Base-by-base conservation (phyloP, 2,113 vertebrate genomes). In the Butastur rufipennis region DNA sequence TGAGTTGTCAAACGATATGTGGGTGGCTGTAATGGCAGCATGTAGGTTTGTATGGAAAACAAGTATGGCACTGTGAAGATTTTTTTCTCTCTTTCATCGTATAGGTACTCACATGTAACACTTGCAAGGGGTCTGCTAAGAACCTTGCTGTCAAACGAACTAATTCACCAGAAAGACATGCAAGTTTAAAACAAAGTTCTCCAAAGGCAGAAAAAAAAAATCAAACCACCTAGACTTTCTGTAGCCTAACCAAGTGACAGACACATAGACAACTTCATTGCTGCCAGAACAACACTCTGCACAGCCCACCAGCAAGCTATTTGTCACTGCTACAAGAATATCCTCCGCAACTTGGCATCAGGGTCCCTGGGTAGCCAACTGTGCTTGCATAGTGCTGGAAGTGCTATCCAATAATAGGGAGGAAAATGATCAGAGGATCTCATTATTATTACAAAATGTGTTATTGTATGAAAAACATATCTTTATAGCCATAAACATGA, bases 41-140 rank as follows among this genome's bases (percentile, higher is more conserved):
- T 97, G 97, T 97, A 98, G 98, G 98, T 98, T 98, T 98, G 98
- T 98, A 98, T 98, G 97, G 98, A 97, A 98, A 98, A 98, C 98
- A 98, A 98, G 97, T 98, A 98, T 98, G 98, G 97, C 97, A 98
- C 96, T 98, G 98, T 98, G 97, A 97, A 98, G 97, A 98, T 96
- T 97, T 93, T 93, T 97, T 97, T 93, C 95, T 97, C 96, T 98
- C 96, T 96, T 97, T 98, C 94, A 88, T 96, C 95, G 66, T 96
- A 92, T 97, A 98, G 97, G 97, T 98, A 98, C 95, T 97, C 97
- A 92, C 89, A 96, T 84, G 81, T 96, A 98, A 91, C 94, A 86
- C 94, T 96, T 95, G 67, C 70, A 94, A 97, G 47, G 75, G 92
- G 94, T 98, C 96, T 98, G 95, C 72, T 91, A 94, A 95, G 93